These are phyloP conservation scores for Gadopsis marmoratus DNA, from an alignment of 2,797 vertebrate species.

Conservation along the genomic window DNA sequence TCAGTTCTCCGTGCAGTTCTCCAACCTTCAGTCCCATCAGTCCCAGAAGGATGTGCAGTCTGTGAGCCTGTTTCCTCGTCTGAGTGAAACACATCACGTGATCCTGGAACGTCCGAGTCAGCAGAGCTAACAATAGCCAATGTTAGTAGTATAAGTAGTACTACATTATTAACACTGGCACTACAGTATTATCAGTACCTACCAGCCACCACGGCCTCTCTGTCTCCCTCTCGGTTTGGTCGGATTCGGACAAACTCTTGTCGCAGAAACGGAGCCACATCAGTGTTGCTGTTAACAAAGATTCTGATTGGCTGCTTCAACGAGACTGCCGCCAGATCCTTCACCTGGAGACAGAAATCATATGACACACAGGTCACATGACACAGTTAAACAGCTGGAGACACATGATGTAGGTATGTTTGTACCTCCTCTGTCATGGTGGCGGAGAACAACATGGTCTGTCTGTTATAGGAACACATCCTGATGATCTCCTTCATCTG, in stretches of 20 bases:
- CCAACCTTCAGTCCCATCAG: constrained; percentile 95
- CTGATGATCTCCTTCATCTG: constrained; percentile 99
- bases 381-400: background rate
- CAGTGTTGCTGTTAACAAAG: constrained; percentile 98
- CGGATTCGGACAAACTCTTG: constrained; percentile 96
- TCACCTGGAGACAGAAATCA: constrained; percentile 85
- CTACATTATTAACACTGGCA: background rate
- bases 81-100: constrained; percentile 98
- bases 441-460: constrained; percentile 98
- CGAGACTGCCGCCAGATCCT: constrained; percentile 95
- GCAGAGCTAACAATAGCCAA: constrained; percentile 83
- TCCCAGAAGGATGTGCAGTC: constrained; percentile 95
- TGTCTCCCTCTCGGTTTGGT: constrained; percentile 92
- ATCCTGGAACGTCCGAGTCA: constrained; percentile 95
- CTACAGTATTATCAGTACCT: background rate
- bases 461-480: constrained; percentile 92
- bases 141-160: background rate
- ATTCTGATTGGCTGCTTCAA: constrained; percentile 92
- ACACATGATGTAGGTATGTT: background rate
- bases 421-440: constrained; percentile 97
- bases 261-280: constrained; percentile 95
- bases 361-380: constrained; percentile 1
- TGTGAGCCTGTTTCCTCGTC: constrained; percentile 98
- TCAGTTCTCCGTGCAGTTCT: constrained; percentile 96
- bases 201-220: constrained; percentile 96